Evolutionary conservation across 2,113 vertebrate genomes (phyloP).

Genomic region (Boleophthalmus pectinirostris): DNA sequence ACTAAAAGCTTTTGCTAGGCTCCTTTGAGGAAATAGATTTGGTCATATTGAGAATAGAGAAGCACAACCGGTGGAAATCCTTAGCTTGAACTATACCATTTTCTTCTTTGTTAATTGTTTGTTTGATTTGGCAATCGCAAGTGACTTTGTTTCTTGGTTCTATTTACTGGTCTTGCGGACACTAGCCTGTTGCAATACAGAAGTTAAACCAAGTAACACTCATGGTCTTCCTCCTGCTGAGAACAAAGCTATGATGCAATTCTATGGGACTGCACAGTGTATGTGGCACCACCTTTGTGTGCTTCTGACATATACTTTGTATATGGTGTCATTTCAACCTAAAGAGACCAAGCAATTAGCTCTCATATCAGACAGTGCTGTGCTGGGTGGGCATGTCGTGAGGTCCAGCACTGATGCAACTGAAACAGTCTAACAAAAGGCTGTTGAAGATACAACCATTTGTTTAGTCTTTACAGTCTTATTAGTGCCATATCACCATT

Average conservation of each 20-base stretch:
- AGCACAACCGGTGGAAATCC: conserved; percentile 60
- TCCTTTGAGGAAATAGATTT: conserved; percentile 73
- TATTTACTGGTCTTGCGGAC: neutral
- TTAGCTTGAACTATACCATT: conserved; percentile 53
- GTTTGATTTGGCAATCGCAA: conserved; percentile 5
- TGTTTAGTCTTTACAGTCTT: no score
- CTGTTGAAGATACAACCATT: no score
- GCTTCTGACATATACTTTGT: conserved; percentile 24
- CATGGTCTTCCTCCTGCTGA: conserved; percentile 8
- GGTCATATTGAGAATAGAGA: conserved; percentile 64
- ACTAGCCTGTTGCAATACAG: conserved; percentile 22
- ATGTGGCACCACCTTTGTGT: conserved; percentile 19
- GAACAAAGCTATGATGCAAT: conserved; percentile 1
- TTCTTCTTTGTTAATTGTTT: conserved; percentile 22
- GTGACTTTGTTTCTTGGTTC: neutral
- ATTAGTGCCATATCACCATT: no score
- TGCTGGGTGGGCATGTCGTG: conserved; percentile 43
- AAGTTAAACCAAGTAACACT: conserved; percentile 30
- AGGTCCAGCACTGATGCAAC: conserved; percentile 47
- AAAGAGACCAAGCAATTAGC: conserved; percentile 57
- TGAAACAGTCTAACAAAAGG: no score
- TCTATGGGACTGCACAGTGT: conserved; percentile 2
- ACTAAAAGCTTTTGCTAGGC: conserved; percentile 69
- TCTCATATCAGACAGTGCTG: conserved; percentile 46
- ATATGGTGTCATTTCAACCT: conserved; percentile 36